Conservation (phyloP, 2,888 invertebrate species). For the Idaea aversata region DNA sequence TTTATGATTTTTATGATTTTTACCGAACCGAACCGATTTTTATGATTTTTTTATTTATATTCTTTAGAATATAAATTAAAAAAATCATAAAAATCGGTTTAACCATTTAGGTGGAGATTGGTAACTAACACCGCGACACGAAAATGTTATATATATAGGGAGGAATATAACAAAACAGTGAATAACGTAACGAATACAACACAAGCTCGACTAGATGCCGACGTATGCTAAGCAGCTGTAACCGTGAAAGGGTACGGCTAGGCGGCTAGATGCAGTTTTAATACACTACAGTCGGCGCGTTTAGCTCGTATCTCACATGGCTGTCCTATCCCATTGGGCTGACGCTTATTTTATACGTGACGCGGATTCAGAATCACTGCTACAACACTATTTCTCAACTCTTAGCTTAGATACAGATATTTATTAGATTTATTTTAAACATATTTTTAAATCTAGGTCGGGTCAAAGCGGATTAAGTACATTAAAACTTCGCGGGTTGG, state of each 20-base stretch:
- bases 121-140: too few relatives aligned
- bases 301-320: constrained; percentile 61
- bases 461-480: background rate
- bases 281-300: constrained; percentile 48
- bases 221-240: constrained; percentile 29
- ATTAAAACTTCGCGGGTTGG: background rate
- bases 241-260: constrained; percentile 33
- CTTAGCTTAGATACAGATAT: constrained; percentile 36
- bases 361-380: constrained; percentile 50
- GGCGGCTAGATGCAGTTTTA: constrained; percentile 60
- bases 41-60: too few relatives aligned
- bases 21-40: too few relatives aligned
- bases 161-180: background rate
- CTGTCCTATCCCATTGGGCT: constrained; percentile 60
- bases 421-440: background rate
- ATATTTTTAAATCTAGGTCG: background rate
- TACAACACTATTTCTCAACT: constrained; percentile 52
- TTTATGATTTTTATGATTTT: too few relatives aligned
- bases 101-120: too few relatives aligned
- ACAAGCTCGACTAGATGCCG: background rate
- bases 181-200: background rate
- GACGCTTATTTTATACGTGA: constrained; percentile 73
- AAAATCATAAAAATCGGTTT: too few relatives aligned
- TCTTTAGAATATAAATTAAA: too few relatives aligned
- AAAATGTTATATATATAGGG: too few relatives aligned